A percentile compares a stretch with the other conserved stretches of the same genome.
These are phyloP conservation scores for Dromococcyx pavoninus DNA, from an alignment of 2,797 vertebrate species.

Conservation along the genomic window DNA sequence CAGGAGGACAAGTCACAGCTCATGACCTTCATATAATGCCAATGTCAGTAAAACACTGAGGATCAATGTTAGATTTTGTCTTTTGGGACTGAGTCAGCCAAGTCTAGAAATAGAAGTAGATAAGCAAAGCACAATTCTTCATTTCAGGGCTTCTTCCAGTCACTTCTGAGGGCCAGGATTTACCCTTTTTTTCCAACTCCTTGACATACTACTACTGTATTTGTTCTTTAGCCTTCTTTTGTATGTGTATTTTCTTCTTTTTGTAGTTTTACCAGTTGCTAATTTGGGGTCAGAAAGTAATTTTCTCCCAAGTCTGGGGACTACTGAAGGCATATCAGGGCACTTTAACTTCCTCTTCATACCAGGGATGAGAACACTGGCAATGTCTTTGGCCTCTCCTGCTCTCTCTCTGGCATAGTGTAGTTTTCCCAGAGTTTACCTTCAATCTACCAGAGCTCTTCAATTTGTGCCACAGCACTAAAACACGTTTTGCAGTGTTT, in stretches of 20 bases:
- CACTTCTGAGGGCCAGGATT: neutral
- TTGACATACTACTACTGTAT: neutral
- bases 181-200: neutral
- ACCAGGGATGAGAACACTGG: neutral
- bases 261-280: neutral
- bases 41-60: neutral
- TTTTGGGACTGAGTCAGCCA: neutral
- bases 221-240: neutral
- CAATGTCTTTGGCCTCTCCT: neutral
- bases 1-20: slow-evolving; percentile 17
- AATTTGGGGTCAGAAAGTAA: neutral
- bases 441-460: neutral
- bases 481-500: neutral
- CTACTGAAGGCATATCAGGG: neutral
- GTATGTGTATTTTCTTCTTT: neutral
- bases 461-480: neutral
- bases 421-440: neutral
- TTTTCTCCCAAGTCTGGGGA: neutral
- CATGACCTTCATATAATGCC: neutral
- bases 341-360: neutral
- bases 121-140: neutral
- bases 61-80: neutral
- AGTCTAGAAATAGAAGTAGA: neutral
- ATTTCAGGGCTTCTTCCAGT: neutral
- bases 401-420: neutral